Evolutionary conservation across 2,797 vertebrate species (phyloP).

Genomic region (Esox masquinongy): DNA sequence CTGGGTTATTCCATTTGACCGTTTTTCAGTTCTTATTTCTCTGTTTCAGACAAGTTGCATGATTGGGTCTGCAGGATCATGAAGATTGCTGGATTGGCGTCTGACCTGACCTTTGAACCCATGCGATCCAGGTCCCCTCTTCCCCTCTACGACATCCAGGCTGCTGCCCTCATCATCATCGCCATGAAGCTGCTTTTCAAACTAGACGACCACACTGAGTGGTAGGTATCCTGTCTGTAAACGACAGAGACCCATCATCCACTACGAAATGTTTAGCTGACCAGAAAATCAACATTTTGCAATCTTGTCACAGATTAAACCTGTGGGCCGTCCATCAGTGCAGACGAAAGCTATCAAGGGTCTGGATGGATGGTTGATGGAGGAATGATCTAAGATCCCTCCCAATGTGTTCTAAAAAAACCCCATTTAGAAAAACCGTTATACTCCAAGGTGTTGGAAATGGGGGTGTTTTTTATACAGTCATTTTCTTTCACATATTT

Average conservation of each 20-base stretch:
- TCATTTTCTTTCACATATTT: too few relatives aligned
- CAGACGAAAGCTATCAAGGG: too few relatives aligned
- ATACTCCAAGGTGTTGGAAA: too few relatives aligned
- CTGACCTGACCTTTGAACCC: slow-evolving; percentile 72
- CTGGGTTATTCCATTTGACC: background rate
- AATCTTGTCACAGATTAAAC: background rate
- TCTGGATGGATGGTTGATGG: too few relatives aligned
- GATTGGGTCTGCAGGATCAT: slow-evolving; percentile 78
- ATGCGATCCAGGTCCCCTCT: slow-evolving; percentile 34
- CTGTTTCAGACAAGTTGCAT: slow-evolving; percentile 81
- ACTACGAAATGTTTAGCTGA: background rate
- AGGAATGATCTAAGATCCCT: too few relatives aligned
- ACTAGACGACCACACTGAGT: slow-evolving; percentile 85
- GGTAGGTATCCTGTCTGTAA: slow-evolving; percentile 68
- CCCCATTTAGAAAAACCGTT: too few relatives aligned
- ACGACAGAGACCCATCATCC: background rate
- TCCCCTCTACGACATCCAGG: slow-evolving; percentile 82
- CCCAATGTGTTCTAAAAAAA: too few relatives aligned
- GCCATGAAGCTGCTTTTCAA: slow-evolving; percentile 87
- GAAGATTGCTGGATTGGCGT: slow-evolving; percentile 61
- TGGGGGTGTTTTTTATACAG: background rate
- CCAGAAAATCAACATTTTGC: background rate
- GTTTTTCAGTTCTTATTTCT: background rate
- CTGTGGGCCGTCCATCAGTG: too few relatives aligned
- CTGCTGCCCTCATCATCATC: slow-evolving; percentile 82